Percentiles rank a stretch among this genome's conserved stretches.
Evolutionary conservation across 1,140 invertebrate species (phyloP).

Genomic region (Ceratitis capitata): DNA sequence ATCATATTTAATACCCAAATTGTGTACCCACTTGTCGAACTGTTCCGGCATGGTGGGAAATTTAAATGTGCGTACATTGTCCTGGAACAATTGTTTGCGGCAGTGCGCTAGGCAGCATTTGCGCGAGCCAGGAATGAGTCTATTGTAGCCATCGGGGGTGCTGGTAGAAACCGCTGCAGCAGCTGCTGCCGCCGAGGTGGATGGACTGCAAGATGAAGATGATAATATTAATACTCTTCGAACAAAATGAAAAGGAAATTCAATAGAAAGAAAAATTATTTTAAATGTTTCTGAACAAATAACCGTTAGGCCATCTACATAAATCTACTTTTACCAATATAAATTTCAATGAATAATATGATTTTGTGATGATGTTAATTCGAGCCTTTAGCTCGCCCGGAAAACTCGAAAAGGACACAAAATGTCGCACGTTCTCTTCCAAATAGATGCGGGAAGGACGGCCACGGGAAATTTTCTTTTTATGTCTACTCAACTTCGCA

Average conservation of each 20-base stretch:
- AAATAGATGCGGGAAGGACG: no score
- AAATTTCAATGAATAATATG: no score
- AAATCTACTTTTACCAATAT: no score
- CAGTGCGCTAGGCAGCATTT: neutral
- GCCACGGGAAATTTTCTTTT: no score
- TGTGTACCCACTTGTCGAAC: conserved; percentile 54
- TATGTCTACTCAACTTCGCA: no score
- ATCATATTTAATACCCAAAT: conserved; percentile 54
- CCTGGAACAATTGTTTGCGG: neutral
- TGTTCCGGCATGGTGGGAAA: neutral
- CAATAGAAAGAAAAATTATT: neutral
- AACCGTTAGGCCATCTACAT: no score
- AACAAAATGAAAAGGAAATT: neutral
- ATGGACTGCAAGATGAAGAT: neutral
- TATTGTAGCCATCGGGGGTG: neutral
- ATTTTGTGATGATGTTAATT: no score
- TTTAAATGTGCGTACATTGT: neutral
- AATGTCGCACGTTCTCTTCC: no score
- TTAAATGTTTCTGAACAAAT: no score
- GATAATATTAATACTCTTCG: no score
- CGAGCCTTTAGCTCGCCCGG: no score
- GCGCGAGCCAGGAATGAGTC: neutral
- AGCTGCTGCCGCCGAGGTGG: neutral
- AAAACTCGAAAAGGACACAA: no score
- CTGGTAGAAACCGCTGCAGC: neutral